Evolutionary conservation across 2,888 invertebrate genomes (phyloP).

Genomic region (Cryptops parisi): DNA sequence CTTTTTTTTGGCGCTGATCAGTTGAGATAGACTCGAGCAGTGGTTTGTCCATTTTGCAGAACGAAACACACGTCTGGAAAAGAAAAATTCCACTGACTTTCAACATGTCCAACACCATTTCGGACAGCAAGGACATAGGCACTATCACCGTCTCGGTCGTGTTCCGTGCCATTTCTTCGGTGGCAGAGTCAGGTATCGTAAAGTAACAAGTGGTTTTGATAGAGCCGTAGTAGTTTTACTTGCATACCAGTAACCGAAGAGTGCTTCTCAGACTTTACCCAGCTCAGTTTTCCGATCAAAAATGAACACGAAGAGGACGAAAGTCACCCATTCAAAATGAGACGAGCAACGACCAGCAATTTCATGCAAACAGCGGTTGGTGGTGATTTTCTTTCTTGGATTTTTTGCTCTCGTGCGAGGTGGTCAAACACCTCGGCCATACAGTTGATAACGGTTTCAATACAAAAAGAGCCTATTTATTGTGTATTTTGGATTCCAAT

Average conservation of each 20-base stretch:
- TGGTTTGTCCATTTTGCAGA: slow-evolving; percentile 3
- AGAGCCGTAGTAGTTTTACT: no score
- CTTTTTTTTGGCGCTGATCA: no score
- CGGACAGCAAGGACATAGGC: slow-evolving; percentile 3
- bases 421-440: no score
- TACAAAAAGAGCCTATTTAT: no score
- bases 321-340: slow-evolving; percentile 8
- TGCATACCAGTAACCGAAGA: no score
- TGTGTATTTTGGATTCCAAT: no score
- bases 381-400: no score
- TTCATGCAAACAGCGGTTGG: slow-evolving; percentile 35
- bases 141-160: slow-evolving; percentile 36
- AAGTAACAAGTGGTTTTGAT: no score
- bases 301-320: slow-evolving; percentile 18
- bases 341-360: slow-evolving; percentile 31
- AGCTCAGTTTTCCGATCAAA: neutral
- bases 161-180: slow-evolving; percentile 36
- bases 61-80: neutral
- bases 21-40: neutral
- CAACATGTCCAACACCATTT: neutral
- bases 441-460: no score
- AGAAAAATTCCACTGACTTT: slow-evolving; percentile 11
- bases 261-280: no score
- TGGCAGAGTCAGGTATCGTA: slow-evolving; percentile 25
- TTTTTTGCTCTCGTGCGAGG: no score